phyloP scores from a whole-genome alignment of 2,113 vertebrate genomes.

The Turnix velox region DNA sequence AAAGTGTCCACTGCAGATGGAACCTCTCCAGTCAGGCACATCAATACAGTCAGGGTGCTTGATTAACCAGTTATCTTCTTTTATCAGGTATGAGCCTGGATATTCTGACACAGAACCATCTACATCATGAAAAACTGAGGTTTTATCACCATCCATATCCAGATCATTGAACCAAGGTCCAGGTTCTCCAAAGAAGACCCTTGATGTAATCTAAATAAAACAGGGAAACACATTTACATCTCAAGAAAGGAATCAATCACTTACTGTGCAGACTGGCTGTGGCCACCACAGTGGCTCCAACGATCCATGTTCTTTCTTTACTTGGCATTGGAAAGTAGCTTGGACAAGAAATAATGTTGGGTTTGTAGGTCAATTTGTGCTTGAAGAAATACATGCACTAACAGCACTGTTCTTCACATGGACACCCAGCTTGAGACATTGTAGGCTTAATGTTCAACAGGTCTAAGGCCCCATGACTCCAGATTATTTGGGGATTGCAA shows the following conservation, averaged over 20 bases:
- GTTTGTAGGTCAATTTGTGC: background rate
- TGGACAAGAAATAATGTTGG: background rate
- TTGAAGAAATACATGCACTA: background rate
- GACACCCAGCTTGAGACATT: background rate
- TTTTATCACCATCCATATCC: slow-evolving; percentile 97
- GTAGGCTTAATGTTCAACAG: background rate
- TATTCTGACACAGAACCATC: slow-evolving; percentile 95
- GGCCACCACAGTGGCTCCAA: background rate
- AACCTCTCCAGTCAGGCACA: slow-evolving; percentile 92
- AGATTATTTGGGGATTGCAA: background rate
- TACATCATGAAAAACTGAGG: slow-evolving; percentile 89
- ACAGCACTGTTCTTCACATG: background rate
- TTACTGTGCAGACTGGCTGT: background rate
- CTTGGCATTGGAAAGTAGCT: background rate
- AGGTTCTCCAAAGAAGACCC: slow-evolving; percentile 95
- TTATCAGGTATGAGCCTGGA: slow-evolving; percentile 91
- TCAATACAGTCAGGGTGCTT: slow-evolving; percentile 92
- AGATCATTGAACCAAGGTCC: slow-evolving; percentile 94
- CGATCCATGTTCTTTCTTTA: background rate
- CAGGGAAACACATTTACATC: background rate
- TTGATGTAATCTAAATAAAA: slow-evolving; percentile 84
- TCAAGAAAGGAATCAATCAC: background rate
- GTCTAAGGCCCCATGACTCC: background rate
- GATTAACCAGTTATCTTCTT: slow-evolving; percentile 95
- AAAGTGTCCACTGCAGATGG: slow-evolving; percentile 90